Percentiles rank a stretch among this genome's conserved stretches.
These are phyloP conservation scores for Platycheirus rosarum DNA, from an alignment of 2,888 invertebrate genomes.

Conservation along the genomic window DNA sequence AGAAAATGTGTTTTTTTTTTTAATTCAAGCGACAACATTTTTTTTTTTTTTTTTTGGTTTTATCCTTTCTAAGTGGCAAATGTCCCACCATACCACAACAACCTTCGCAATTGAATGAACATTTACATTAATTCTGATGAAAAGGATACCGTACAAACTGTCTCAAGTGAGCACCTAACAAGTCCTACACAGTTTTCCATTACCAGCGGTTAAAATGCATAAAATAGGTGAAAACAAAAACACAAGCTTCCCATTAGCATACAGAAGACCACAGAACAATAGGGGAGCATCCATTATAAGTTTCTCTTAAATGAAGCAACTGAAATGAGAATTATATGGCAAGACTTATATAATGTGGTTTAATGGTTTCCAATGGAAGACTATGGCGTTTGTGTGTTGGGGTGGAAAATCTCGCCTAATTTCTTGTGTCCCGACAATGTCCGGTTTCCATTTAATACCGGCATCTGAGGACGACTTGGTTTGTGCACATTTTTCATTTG, in stretches of 20 bases:
- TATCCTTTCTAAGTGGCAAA: slow-evolving; percentile 27
- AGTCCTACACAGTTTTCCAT: not conserved
- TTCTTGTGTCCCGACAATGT: slow-evolving; percentile 52
- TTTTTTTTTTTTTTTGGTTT: not conserved
- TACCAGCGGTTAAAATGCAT: slow-evolving; percentile 15
- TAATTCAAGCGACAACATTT: not conserved
- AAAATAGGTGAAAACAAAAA: slow-evolving; percentile 55
- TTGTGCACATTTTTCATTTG: slow-evolving; percentile 43
- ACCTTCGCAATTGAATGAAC: slow-evolving; percentile 21
- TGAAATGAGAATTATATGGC: not conserved
- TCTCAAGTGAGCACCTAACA: slow-evolving; percentile 7
- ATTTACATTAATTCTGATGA: slow-evolving; percentile 2
- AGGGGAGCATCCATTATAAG: not conserved
- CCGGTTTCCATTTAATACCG: slow-evolving; percentile 41
- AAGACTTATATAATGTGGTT: not conserved
- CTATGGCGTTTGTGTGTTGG: not conserved
- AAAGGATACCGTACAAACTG: slow-evolving; percentile 4
- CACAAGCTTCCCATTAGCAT: slow-evolving; percentile 46
- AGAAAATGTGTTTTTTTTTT: too few species aligned
- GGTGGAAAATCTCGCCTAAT: slow-evolving; percentile 47
- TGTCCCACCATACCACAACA: slow-evolving; percentile 32
- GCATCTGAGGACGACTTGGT: not conserved
- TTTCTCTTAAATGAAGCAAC: slow-evolving; percentile 15
- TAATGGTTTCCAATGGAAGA: not conserved
- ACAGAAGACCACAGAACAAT: slow-evolving; percentile 40